These are phyloP conservation scores for Drosophila nigrodunni DNA, from an alignment of 1,140 invertebrate genomes.

Conservation along the genomic window DNA sequence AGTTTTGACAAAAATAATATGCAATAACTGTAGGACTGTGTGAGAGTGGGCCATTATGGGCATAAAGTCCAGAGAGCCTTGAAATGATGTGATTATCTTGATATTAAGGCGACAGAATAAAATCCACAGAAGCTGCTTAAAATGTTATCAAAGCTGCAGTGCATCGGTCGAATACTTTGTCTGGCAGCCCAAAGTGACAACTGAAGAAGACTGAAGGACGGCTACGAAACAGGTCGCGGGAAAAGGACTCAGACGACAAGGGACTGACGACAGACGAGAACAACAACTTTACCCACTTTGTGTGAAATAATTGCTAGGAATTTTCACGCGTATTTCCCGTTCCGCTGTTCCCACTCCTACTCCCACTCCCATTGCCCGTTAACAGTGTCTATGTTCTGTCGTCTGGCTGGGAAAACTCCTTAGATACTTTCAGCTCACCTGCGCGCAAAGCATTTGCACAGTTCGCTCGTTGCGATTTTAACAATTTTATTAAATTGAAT, in stretches of 20 bases:
- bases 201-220: constrained; percentile 27
- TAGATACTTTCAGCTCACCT: constrained; percentile 83
- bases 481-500: constrained; percentile 85
- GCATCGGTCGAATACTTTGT: constrained; percentile 57
- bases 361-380: too few relatives aligned
- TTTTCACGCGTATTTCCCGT: constrained; percentile 80
- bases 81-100: constrained; percentile 78
- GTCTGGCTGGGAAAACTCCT: constrained; percentile 60
- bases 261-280: constrained; percentile 33
- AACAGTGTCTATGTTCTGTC: constrained; percentile 2
- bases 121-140: constrained; percentile 68
- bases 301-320: constrained; percentile 82
- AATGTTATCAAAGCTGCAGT: constrained; percentile 66
- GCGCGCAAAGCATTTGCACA: constrained; percentile 79
- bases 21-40: constrained; percentile 28
- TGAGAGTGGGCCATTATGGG: constrained; percentile 24
- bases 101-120: constrained; percentile 66
- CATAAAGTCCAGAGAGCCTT: constrained; percentile 33
- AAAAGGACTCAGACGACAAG: constrained; percentile 23
- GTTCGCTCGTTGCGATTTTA: constrained; percentile 81
- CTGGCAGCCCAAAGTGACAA: constrained; percentile 40
- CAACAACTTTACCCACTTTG: constrained; percentile 64
- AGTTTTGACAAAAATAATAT: constrained; percentile 58
- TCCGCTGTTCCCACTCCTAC: constrained; percentile 11
- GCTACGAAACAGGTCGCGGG: constrained; percentile 7